Conservation (phyloP, 2,113 vertebrate genomes). For the Hippocampus mohnikei region DNA sequence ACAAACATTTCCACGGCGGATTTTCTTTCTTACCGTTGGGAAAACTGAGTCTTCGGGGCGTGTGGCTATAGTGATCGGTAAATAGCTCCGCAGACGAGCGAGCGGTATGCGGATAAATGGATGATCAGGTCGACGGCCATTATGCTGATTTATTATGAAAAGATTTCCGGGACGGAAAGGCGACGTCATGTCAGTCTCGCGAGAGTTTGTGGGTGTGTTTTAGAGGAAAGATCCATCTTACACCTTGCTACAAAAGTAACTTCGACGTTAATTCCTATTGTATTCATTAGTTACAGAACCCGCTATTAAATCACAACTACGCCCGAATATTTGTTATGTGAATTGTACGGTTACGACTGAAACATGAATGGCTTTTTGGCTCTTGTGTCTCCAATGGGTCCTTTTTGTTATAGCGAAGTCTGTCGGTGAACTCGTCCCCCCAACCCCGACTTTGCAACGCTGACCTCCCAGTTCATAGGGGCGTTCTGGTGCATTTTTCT, state of each 20-base stretch:
- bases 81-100: constrained; percentile 1
- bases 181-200: constrained; percentile 25
- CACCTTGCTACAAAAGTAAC: neutral
- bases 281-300: neutral
- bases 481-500: too few relatives aligned
- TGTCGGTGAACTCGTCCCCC: too few relatives aligned
- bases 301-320: neutral
- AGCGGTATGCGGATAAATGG: neutral
- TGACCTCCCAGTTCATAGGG: too few relatives aligned
- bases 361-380: constrained; percentile 1
- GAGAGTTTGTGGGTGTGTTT: constrained; percentile 24
- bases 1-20: accelerated
- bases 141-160: constrained; percentile 10
- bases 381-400: neutral
- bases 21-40: constrained; percentile 29
- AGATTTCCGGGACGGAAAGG: constrained; percentile 6
- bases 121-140: constrained; percentile 34
- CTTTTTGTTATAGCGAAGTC: too few relatives aligned
- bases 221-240: too few relatives aligned
- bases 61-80: neutral
- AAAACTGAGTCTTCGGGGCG: constrained; percentile 17
- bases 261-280: neutral
- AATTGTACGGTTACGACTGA: neutral
- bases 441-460: too few relatives aligned
- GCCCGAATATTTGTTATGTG: neutral